Conservation (phyloP, 2,113 vertebrate genomes). For the Apus apus region DNA sequence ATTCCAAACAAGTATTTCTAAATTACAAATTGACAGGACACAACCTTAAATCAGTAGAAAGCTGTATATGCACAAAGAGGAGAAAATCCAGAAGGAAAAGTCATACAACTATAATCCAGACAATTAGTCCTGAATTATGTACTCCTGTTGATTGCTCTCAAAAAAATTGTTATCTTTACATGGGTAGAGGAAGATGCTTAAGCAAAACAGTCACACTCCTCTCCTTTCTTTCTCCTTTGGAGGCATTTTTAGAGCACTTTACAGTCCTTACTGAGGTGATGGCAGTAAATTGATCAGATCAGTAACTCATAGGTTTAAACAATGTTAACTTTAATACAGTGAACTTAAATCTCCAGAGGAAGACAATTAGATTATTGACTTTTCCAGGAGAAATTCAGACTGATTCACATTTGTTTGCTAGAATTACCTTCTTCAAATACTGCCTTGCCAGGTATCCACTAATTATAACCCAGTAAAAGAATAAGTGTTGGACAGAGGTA, state of each 20-base stretch:
- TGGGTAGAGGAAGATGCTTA: not conserved
- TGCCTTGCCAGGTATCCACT: not conserved
- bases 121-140: not conserved
- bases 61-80: not conserved
- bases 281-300: conserved; percentile 30
- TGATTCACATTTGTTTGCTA: conserved; percentile 47
- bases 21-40: not conserved
- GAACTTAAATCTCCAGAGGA: not conserved
- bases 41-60: not conserved
- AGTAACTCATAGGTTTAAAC: conserved; percentile 17
- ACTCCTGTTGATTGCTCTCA: not conserved
- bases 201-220: not conserved
- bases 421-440: conserved; percentile 49
- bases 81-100: not conserved
- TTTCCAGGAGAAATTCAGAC: conserved; percentile 26
- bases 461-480: conserved; percentile 21
- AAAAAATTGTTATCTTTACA: not conserved
- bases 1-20: not conserved
- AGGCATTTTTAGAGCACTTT: conserved; percentile 24
- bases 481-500: not conserved
- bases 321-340: not conserved
- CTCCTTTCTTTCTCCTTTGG: conserved; percentile 10
- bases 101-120: not conserved
- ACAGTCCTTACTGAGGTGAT: conserved; percentile 1
- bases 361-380: conserved; percentile 39